Conservation (phyloP, 2,888 invertebrate species). For the Nipponacmea schrenckii region DNA sequence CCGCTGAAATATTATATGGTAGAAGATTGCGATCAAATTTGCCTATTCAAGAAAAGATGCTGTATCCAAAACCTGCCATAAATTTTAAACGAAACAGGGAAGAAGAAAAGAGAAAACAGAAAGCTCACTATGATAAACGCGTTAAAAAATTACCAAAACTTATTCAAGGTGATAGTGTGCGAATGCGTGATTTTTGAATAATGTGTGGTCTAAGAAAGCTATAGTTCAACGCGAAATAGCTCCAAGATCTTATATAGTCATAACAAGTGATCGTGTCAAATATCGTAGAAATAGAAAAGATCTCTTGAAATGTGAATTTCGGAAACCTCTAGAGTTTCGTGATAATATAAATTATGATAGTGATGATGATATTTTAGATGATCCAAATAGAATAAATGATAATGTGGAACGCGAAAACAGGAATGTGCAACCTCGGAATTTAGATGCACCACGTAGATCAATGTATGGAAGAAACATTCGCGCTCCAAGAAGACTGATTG, state of each 20-base stretch:
- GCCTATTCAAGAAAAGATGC: background rate
- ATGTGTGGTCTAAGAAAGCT: slow-evolving; percentile 20
- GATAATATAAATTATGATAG: too few relatives aligned
- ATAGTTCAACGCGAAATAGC: slow-evolving; percentile 20
- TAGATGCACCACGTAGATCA: background rate
- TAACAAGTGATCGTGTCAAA: background rate
- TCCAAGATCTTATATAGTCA: slow-evolving; percentile 33
- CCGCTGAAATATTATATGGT: slow-evolving; percentile 26
- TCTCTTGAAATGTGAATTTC: too few relatives aligned
- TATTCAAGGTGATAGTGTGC: slow-evolving; percentile 21
- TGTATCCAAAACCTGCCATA: too few relatives aligned
- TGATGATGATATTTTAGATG: too few relatives aligned
- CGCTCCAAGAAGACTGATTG: background rate
- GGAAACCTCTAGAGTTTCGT: too few relatives aligned
- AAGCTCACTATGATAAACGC: slow-evolving; percentile 26
- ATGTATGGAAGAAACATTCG: background rate
- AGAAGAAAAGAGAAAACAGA: slow-evolving; percentile 31
- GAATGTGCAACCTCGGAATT: too few relatives aligned
- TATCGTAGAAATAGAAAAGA: background rate
- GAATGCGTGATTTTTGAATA: slow-evolving; percentile 17
- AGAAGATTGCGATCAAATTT: slow-evolving; percentile 19
- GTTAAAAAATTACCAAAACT: slow-evolving; percentile 23
- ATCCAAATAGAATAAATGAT: too few relatives aligned
- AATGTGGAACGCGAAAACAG: too few relatives aligned
- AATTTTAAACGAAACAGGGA: too few relatives aligned